Evolutionary conservation across 2,888 invertebrate species (phyloP), one percentile per base, ranked within the genome.

Genomic region (Hemaris fuciformis): DNA sequence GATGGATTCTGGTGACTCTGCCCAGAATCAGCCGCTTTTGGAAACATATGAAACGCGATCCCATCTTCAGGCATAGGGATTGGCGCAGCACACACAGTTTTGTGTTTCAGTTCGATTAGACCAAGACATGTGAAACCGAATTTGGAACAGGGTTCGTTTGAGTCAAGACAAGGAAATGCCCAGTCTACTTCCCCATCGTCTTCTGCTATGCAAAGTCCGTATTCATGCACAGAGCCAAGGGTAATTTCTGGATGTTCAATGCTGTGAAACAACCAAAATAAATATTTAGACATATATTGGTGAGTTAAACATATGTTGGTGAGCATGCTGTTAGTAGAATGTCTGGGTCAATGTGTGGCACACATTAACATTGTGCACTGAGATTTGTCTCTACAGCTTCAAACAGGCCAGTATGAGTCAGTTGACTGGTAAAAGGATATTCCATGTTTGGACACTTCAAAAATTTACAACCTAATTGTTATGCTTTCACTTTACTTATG

Each of bases 161-260:
- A 94, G 81, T 98, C 98, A 10, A 99, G 92, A 72, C 97, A 96
- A 0, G 99, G 98, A 82, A 99, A 98, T 74, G 98, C 99, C 88
- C 95, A 94, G 85, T 98, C 98, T 2, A 98, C 96, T 89, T 98
- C 98, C 1, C 99, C 99, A 81, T 98, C 98, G 78, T 99, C 99
- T 88, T 99, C 99, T 25, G 98, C 98, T 84, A 99, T 98, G 81
- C 97, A 98, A 61, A 99, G 93, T 46, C 97, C 97, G 83, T 98
- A 99, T 77, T 95, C 94, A 61, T 93, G 91, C 18, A 95, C 94
- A 41, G 95, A 94, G 73, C 95, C 94, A 57, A 95, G 90, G 20
- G 88, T 83, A 73, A 94, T 89, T 65, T 95, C 94, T 4, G 95
- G 94, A 80, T 94, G 94, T 76, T 94, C 93, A 67, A 94, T 94